Conservation (phyloP, 2,797 vertebrate species). For the Hydrophis major region DNA sequence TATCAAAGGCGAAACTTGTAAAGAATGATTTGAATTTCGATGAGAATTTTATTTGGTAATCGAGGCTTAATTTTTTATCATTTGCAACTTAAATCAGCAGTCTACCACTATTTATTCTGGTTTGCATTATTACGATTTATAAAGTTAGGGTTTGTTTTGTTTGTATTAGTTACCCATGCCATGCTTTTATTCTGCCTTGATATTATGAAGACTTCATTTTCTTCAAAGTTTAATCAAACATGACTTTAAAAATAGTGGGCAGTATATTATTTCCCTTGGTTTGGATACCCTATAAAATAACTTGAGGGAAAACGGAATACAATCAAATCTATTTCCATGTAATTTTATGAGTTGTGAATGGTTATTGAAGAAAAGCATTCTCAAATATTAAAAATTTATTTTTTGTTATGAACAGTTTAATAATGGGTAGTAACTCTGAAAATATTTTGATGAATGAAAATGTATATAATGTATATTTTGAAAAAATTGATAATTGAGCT, state of each 20-base stretch:
- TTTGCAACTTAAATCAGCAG: not conserved
- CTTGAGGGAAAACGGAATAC: not conserved
- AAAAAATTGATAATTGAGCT: not conserved
- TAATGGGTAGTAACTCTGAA: not conserved
- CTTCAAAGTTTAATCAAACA: not conserved
- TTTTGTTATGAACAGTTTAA: not conserved
- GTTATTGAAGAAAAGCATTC: not conserved
- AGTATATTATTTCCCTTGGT: not conserved
- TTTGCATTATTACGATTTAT: not conserved
- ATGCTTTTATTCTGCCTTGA: not conserved
- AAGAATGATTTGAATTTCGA: not conserved
- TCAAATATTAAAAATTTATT: not conserved
- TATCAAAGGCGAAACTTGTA: not conserved
- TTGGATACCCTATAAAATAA: not conserved
- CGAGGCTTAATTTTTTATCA: not conserved
- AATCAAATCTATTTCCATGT: not conserved
- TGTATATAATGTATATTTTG: not conserved
- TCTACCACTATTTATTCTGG: not conserved
- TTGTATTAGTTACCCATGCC: not conserved
- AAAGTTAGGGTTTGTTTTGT: not conserved
- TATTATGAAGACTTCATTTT: not conserved
- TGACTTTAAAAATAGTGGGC: accelerated
- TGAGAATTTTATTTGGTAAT: conserved; percentile 5
- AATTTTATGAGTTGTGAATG: accelerated
- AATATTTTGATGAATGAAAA: not conserved